Evolutionary conservation across 2,113 vertebrate genomes (phyloP).

Genomic region (Marmota monax): DNA sequence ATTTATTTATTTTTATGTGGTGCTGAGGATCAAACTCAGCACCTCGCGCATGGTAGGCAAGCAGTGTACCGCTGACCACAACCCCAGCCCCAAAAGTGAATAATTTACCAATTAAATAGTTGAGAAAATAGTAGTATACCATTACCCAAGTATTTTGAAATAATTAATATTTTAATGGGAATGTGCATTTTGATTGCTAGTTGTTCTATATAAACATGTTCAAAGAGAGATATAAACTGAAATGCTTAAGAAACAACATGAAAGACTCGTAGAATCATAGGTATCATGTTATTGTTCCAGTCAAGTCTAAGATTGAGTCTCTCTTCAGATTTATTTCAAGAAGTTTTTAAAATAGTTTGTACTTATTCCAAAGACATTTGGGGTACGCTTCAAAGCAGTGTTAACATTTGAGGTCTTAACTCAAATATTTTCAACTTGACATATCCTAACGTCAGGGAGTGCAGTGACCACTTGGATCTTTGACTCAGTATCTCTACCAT

Average conservation of each 20-base stretch:
- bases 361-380: neutral
- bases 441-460: neutral
- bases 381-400: neutral
- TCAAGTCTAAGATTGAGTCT: neutral
- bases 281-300: neutral
- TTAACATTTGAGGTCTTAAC: neutral
- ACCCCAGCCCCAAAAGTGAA: neutral
- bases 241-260: neutral
- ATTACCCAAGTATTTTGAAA: neutral
- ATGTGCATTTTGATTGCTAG: neutral
- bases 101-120: neutral
- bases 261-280: neutral
- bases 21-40: too few species aligned
- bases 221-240: conserved; percentile 10
- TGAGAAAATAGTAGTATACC: neutral
- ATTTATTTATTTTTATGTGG: too few species aligned
- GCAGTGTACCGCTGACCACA: too few species aligned
- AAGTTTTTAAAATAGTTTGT: neutral
- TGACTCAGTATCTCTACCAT: neutral
- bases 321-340: neutral
- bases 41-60: too few species aligned
- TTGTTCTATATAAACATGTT: neutral
- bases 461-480: neutral
- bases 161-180: conserved; percentile 39
- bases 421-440: neutral